A percentile compares a stretch with the other conserved stretches of the same genome.
Evolutionary conservation across 2,797 vertebrate species (phyloP).

Genomic region (Carapus acus): DNA sequence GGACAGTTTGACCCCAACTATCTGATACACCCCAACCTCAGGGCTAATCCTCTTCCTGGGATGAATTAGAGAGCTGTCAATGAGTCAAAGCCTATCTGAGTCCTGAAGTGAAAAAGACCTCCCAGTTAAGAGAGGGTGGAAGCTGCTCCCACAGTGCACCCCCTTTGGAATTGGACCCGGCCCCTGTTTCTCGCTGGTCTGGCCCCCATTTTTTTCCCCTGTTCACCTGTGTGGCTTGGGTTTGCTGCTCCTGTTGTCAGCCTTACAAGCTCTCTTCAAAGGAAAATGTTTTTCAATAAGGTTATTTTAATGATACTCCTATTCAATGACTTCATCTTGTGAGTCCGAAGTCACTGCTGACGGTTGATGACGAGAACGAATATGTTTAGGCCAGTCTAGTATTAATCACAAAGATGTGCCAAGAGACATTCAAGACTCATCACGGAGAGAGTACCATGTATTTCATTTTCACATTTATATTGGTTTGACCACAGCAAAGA

Average conservation of each 20-base stretch:
- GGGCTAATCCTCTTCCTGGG: conserved; percentile 59
- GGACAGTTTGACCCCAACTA: conserved; percentile 50
- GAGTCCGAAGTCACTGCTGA: too few species aligned
- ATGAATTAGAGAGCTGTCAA: conserved; percentile 54
- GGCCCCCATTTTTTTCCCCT: conserved; percentile 25
- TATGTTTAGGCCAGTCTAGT: not conserved
- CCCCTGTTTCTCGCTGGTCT: conserved; percentile 23
- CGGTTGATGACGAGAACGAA: too few species aligned
- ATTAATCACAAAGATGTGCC: conserved; percentile 1
- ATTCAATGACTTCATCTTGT: too few species aligned
- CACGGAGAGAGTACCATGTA: not conserved
- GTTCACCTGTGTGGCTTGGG: conserved; percentile 17
- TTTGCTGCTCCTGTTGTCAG: conserved; percentile 12
- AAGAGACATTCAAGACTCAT: too few species aligned
- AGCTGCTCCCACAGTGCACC: conserved; percentile 9
- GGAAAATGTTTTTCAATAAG: conserved; percentile 6
- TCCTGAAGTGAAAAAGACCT: conserved; percentile 57
- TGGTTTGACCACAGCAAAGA: not conserved
- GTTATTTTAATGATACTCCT: not conserved
- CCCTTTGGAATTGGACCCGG: conserved; percentile 28
- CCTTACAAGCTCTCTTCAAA: conserved; percentile 8
- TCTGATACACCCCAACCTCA: conserved; percentile 42
- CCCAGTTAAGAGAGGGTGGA: conserved; percentile 41
- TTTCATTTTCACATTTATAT: not conserved
- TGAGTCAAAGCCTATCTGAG: conserved; percentile 57